Conservation (phyloP, 2,888 invertebrate species). For the Conomelus anceps region DNA sequence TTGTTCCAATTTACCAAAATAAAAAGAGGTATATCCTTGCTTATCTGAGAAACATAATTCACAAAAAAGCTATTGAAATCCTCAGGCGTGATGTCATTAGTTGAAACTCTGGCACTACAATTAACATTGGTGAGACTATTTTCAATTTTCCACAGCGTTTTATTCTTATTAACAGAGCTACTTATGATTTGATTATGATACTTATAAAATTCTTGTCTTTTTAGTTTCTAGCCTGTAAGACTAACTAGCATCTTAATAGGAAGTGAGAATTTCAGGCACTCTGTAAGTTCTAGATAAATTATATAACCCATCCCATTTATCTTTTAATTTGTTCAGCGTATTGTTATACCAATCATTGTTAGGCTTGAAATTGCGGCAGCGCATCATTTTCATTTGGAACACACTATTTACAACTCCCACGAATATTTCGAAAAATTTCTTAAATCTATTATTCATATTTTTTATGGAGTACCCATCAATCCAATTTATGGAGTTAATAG, state of each 20-base stretch:
- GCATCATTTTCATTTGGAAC: too few species aligned
- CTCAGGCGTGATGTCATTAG: not conserved
- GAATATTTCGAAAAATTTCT: too few species aligned
- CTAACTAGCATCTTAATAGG: not conserved
- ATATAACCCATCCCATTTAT: too few species aligned
- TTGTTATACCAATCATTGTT: too few species aligned
- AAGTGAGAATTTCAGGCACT: not conserved
- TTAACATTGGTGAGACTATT: not conserved
- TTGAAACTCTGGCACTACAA: not conserved
- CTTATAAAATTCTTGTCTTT: not conserved
- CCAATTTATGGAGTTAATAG: too few species aligned
- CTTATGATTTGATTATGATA: not conserved
- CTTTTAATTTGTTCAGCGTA: too few species aligned
- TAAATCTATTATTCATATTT: too few species aligned
- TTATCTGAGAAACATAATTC: not conserved
- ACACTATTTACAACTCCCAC: too few species aligned
- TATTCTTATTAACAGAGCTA: not conserved
- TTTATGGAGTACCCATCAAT: too few species aligned
- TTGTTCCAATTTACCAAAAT: not conserved
- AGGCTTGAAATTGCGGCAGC: too few species aligned
- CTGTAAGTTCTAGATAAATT: not conserved
- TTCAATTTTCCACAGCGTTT: not conserved
- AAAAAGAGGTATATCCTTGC: not conserved
- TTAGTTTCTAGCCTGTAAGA: not conserved
- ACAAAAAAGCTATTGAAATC: conserved; percentile 9